Conservation (phyloP, 2,888 invertebrate genomes). For the Synanthedon vespiformis region DNA sequence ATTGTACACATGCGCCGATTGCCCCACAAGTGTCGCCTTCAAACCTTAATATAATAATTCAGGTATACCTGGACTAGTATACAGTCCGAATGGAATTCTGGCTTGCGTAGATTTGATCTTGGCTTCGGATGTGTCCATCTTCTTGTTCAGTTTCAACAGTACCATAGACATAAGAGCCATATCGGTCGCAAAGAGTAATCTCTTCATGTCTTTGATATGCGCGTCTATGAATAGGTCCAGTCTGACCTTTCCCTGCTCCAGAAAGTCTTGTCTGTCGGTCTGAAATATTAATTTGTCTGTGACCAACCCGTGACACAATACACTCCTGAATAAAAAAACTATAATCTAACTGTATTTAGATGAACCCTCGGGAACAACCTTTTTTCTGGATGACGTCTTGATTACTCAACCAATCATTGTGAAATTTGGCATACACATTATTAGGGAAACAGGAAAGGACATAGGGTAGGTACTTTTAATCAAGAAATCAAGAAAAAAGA, state of each 20-base stretch:
- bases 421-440: no score
- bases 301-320: no score
- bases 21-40: no score
- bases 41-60: no score
- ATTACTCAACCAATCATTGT: no score
- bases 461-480: no score
- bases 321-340: no score
- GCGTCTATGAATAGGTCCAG: conserved; percentile 42
- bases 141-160: conserved; percentile 52
- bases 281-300: conserved; percentile 10
- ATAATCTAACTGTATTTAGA: no score
- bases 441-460: no score
- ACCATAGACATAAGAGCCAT: conserved; percentile 62
- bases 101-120: conserved; percentile 56
- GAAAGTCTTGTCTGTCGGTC: conserved; percentile 46
- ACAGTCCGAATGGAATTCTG: conserved; percentile 59
- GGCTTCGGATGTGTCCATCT: conserved; percentile 59
- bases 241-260: conserved; percentile 35
- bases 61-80: conserved; percentile 59
- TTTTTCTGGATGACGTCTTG: not conserved
- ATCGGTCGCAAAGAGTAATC: conserved; percentile 52
- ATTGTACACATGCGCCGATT: no score
- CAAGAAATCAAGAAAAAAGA: no score
- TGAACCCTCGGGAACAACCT: no score
- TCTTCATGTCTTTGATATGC: conserved; percentile 53